Conservation (phyloP, 2,113 vertebrate genomes). For the Sinosuthora webbiana region DNA sequence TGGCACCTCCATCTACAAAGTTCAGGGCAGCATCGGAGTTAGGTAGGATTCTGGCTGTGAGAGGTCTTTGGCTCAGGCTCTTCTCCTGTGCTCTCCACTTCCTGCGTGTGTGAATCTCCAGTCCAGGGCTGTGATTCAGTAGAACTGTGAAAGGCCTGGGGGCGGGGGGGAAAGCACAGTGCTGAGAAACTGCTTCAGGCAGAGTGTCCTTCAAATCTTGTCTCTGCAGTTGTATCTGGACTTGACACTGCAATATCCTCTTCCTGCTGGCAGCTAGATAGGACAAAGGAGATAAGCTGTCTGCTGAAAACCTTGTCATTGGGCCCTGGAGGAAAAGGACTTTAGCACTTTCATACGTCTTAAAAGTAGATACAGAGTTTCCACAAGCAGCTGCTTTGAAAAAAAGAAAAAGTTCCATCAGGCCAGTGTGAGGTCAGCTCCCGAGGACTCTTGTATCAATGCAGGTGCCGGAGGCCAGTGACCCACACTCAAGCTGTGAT, state of each 20-base stretch:
- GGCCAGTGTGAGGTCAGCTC: neutral
- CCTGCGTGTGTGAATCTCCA: rapidly evolving
- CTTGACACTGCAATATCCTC: neutral
- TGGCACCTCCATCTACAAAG: neutral
- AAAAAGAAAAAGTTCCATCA: neutral
- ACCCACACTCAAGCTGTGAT: neutral
- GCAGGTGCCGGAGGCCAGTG: neutral
- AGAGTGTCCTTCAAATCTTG: neutral
- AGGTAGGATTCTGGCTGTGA: neutral
- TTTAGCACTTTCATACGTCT: neutral
- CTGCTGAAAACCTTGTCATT: neutral
- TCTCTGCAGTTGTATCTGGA: neutral
- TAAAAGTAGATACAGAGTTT: neutral
- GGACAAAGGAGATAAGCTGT: neutral
- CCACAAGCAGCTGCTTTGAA: neutral
- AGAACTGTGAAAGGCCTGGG: neutral
- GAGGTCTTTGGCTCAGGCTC: neutral
- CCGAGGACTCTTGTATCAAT: neutral
- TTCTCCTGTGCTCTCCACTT: neutral
- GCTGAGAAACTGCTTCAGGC: neutral
- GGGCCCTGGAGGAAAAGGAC: neutral
- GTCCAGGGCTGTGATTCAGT: neutral
- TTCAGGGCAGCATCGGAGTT: rapidly evolving
- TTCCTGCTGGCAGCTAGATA: neutral
- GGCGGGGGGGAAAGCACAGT: rapidly evolving